A percentile compares a stretch with the other conserved stretches of the same genome.
Evolutionary conservation across 2,797 vertebrate species (phyloP).

Genomic region (Alouatta caraya): DNA sequence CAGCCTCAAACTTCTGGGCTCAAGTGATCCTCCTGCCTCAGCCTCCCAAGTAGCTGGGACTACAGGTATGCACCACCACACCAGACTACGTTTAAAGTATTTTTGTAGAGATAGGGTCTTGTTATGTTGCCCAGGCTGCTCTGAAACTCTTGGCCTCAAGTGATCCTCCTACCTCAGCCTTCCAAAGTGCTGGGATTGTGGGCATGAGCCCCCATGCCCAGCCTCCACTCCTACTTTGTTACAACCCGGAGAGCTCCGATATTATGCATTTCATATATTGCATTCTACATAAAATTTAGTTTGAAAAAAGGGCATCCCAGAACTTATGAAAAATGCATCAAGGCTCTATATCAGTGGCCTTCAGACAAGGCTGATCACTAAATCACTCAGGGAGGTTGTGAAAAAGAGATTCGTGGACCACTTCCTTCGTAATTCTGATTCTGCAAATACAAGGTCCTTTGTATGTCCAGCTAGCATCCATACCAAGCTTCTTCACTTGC

Average conservation of each 20-base stretch:
- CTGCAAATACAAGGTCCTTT: neutral
- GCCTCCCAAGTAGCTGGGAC: neutral
- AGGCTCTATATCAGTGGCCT: neutral
- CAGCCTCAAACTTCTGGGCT: neutral
- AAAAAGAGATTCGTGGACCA: neutral
- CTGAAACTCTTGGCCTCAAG: neutral
- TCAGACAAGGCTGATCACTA: neutral
- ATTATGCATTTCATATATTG: neutral
- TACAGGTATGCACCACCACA: neutral
- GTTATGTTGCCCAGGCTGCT: neutral
- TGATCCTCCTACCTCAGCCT: neutral
- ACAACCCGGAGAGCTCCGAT: neutral
- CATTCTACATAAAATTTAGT: neutral
- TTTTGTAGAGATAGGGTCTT: neutral
- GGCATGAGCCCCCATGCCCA: neutral
- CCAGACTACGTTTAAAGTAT: neutral
- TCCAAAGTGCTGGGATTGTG: neutral
- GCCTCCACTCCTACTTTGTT: neutral
- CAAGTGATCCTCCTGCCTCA: neutral
- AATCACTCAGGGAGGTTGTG: neutral
- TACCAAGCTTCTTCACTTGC: neutral
- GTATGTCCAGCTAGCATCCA: neutral
- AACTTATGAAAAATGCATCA: neutral
- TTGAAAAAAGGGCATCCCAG: neutral
- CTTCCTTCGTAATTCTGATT: neutral